Percentiles rank a stretch among this genome's conserved stretches.
Conservation (phyloP, 2,797 vertebrate genomes). For the Scolopax rusticola region DNA sequence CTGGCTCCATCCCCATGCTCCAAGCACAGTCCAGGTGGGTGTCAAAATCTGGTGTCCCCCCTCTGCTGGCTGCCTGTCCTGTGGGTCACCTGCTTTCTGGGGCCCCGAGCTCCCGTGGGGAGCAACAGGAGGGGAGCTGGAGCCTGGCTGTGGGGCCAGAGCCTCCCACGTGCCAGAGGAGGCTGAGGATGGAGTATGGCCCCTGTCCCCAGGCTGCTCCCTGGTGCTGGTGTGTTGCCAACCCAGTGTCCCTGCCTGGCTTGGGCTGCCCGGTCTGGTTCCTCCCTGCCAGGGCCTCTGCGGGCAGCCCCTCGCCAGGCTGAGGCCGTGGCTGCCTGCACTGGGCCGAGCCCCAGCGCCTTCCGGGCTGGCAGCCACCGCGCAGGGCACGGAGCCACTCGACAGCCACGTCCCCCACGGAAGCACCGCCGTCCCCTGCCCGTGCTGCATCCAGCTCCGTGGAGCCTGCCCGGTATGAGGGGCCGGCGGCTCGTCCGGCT, state of each 20-base stretch:
- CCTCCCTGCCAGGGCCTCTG: background rate
- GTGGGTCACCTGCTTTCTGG: background rate
- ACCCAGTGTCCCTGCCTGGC: background rate
- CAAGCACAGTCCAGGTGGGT: background rate
- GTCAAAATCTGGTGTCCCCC: background rate
- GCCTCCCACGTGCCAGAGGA: accelerated
- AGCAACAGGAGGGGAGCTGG: background rate
- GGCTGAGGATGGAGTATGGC: background rate
- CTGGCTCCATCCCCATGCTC: accelerated
- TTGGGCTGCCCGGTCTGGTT: background rate
- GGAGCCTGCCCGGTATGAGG: background rate
- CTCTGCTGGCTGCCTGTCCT: background rate
- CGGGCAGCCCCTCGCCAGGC: background rate
- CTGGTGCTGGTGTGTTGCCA: accelerated
- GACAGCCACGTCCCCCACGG: background rate
- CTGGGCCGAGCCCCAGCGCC: background rate
- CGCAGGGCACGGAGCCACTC: background rate
- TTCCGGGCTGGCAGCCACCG: background rate
- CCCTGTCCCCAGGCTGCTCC: background rate
- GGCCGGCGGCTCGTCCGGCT: background rate
- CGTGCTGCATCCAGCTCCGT: accelerated
- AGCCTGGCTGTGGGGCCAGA: background rate
- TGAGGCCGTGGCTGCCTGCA: background rate
- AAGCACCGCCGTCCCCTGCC: background rate
- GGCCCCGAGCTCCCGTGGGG: background rate